Evolutionary conservation across 2,113 vertebrate genomes (phyloP).

Genomic region (Hucho hucho): DNA sequence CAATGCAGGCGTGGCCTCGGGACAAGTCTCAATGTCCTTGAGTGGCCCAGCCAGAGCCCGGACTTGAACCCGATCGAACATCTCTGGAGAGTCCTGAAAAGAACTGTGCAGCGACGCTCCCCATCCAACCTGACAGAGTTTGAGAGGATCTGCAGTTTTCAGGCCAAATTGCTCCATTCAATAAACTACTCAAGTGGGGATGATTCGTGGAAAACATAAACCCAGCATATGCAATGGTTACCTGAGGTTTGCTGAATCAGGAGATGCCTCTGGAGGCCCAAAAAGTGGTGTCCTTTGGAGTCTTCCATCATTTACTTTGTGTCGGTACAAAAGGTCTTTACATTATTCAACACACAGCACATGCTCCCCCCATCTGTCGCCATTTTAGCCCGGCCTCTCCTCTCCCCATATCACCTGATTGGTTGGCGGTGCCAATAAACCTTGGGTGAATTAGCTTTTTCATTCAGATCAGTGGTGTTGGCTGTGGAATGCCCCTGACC

Average conservation of each 20-base stretch:
- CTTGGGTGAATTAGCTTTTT: background rate
- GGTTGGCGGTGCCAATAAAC: conserved; percentile 47
- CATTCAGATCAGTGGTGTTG: conserved; percentile 30
- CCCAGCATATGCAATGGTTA: background rate
- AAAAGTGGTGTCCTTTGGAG: conserved; percentile 40
- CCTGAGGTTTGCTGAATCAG: background rate
- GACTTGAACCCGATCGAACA: too few species aligned
- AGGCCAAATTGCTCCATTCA: conserved; percentile 63
- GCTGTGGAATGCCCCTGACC: conserved; percentile 33
- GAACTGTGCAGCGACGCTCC: too few species aligned
- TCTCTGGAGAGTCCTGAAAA: too few species aligned
- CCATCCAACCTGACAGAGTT: too few species aligned
- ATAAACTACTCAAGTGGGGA: too few species aligned
- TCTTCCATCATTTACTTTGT: conserved; percentile 39
- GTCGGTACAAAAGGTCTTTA: conserved; percentile 38
- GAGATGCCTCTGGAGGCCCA: conserved; percentile 28
- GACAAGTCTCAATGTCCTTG: too few species aligned
- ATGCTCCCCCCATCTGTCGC: conserved; percentile 47
- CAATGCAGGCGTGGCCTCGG: too few species aligned
- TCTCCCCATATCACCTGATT: conserved; percentile 30
- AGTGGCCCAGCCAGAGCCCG: too few species aligned
- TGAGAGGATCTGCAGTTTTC: conserved; percentile 9
- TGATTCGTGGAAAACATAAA: background rate
- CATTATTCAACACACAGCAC: conserved; percentile 49
- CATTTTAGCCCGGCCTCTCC: conserved; percentile 27